Evolutionary conservation across 2,888 invertebrate species (phyloP).

Genomic region (Acleris sparsana): DNA sequence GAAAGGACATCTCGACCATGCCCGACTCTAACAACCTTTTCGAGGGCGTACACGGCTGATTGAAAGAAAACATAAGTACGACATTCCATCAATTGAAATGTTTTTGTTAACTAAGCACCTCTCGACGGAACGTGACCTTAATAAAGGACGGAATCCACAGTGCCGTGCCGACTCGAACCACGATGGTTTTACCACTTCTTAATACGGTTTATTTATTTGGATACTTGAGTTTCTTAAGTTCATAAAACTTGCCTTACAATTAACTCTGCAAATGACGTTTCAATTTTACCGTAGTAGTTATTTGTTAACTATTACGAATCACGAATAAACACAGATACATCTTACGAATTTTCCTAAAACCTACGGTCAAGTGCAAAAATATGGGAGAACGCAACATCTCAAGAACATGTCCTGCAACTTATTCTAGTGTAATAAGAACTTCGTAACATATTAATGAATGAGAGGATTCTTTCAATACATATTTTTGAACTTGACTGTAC

Average conservation of each 20-base stretch:
- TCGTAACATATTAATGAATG: too few relatives aligned
- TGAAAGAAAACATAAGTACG: constrained; percentile 66
- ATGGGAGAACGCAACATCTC: too few relatives aligned
- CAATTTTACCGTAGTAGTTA: too few relatives aligned
- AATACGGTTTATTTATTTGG: constrained; percentile 23
- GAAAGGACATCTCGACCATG: constrained; percentile 45
- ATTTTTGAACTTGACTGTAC: too few relatives aligned
- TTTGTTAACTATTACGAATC: too few relatives aligned
- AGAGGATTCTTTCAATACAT: too few relatives aligned
- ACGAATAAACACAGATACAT: too few relatives aligned
- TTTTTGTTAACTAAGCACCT: constrained; percentile 66
- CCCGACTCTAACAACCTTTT: constrained; percentile 52
- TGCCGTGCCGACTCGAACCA: constrained; percentile 46
- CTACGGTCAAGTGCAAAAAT: too few relatives aligned
- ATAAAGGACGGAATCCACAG: constrained; percentile 62
- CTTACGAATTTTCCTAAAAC: too few relatives aligned
- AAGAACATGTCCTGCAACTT: too few relatives aligned
- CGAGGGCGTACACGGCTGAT: constrained; percentile 56
- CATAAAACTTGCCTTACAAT: too few relatives aligned
- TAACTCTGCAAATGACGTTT: not conserved
- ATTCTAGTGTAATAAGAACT: too few relatives aligned
- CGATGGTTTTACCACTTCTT: constrained; percentile 27
- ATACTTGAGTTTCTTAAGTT: not conserved
- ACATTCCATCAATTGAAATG: constrained; percentile 61
- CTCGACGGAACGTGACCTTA: constrained; percentile 76